phyloP scores from a whole-genome alignment of 35 echinoderm and acorn worm genomes.

The Lytechinus variegatus region DNA sequence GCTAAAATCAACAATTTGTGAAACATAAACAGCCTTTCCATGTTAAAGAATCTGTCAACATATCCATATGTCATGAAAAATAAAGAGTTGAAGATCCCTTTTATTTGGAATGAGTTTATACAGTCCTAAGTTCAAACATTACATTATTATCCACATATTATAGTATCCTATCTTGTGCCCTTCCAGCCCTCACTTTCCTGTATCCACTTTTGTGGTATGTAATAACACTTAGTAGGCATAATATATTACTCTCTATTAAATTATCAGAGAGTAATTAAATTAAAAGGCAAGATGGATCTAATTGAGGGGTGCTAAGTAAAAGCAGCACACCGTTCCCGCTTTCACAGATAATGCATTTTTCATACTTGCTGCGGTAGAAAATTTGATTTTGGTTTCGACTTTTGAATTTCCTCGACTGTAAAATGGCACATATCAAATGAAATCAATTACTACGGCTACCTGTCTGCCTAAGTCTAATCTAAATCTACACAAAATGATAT shows the following conservation, averaged over 20 bases:
- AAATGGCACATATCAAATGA: conserved; percentile 45
- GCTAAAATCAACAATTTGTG: not conserved
- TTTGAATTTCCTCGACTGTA: not conserved
- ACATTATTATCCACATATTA: not conserved
- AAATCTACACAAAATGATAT: not conserved
- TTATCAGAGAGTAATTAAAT: conserved; percentile 11
- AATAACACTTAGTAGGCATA: conserved; percentile 19
- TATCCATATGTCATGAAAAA: not conserved
- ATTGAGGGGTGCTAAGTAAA: not conserved
- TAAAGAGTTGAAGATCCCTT: not conserved
- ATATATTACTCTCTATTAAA: conserved; percentile 38
- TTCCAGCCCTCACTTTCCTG: not conserved
- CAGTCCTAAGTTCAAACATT: not conserved
- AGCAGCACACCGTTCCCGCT: not conserved
- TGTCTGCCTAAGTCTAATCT: not conserved
- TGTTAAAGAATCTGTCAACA: not conserved
- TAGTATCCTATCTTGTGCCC: not conserved
- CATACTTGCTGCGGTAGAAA: not conserved
- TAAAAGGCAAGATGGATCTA: conserved; percentile 7
- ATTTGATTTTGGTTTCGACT: conserved; percentile 8
- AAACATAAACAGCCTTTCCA: not conserved
- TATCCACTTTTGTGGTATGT: not conserved
- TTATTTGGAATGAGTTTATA: not conserved
- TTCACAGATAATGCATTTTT: conserved; percentile 11
- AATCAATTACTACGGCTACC: not conserved